Conservation (phyloP, 2,888 invertebrate species). For the Protodeltote pygarga region DNA sequence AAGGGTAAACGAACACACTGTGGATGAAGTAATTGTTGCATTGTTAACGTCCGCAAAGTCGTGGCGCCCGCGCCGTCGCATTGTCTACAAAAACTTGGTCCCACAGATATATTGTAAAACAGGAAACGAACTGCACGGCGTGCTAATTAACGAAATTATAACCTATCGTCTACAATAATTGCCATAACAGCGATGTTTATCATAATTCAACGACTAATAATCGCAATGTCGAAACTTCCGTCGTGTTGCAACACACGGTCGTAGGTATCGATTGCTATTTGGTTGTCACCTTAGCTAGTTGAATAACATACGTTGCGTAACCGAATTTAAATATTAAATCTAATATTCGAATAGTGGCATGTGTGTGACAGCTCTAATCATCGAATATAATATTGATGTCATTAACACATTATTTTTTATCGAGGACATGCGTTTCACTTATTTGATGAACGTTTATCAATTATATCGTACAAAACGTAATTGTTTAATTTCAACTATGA, state of each 20-base stretch:
- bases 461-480: constrained; percentile 14
- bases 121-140: constrained; percentile 51
- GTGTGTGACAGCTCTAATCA: constrained; percentile 57
- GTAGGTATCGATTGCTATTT: constrained; percentile 70
- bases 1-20: no score
- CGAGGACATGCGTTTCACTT: constrained; percentile 26
- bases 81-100: no score
- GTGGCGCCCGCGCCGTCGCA: no score
- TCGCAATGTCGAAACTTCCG: constrained; percentile 77
- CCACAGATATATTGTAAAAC: constrained; percentile 14
- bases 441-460: constrained; percentile 19
- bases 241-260: constrained; percentile 70
- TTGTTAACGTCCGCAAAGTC: no score
- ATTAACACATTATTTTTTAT: constrained; percentile 16
- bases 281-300: constrained; percentile 75
- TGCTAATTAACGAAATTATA: constrained; percentile 55
- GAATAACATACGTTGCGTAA: constrained; percentile 79
- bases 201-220: constrained; percentile 70
- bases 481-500: constrained; percentile 39
- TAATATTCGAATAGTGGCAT: constrained; percentile 45
- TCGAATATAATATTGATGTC: constrained; percentile 40
- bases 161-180: constrained; percentile 59
- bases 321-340: constrained; percentile 51
- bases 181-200: constrained; percentile 66
- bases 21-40: no score